Evolutionary conservation across 2,888 invertebrate genomes (phyloP).

Genomic region (Caenorhabditis sp.): DNA sequence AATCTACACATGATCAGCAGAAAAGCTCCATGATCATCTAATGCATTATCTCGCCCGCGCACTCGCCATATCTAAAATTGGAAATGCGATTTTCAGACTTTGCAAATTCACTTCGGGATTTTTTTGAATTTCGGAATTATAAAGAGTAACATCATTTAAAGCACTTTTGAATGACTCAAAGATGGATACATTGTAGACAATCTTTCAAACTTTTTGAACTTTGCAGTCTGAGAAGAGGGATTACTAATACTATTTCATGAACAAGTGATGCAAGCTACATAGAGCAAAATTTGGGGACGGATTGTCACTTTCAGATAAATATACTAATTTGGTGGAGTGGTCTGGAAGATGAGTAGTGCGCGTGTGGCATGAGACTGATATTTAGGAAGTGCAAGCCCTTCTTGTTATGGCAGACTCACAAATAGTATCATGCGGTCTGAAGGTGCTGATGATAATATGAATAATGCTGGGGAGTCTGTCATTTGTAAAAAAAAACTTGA

Average conservation of each 20-base stretch:
- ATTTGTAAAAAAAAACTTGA: too few relatives aligned
- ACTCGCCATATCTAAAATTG: background rate
- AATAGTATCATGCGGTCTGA: background rate
- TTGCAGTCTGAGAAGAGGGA: background rate
- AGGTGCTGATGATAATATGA: background rate
- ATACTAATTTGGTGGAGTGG: background rate
- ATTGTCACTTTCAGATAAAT: conserved; percentile 30
- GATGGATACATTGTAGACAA: background rate
- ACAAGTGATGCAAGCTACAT: background rate
- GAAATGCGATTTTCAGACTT: background rate
- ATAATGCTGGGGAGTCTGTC: background rate
- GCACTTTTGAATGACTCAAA: background rate
- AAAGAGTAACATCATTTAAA: background rate
- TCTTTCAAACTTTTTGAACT: background rate
- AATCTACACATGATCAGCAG: background rate
- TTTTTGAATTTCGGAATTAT: background rate
- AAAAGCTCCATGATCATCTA: background rate
- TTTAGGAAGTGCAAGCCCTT: conserved; percentile 16
- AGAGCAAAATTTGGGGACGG: background rate
- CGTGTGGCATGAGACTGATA: conserved; percentile 2
- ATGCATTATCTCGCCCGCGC: background rate
- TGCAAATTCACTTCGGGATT: background rate
- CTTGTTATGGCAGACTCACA: background rate
- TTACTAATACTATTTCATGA: background rate
- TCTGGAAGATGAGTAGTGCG: background rate